A percentile compares a stretch with the other conserved stretches of the same genome.
Conservation (phyloP, 2,888 invertebrate species). For the Eupithecia pulchellata region DNA sequence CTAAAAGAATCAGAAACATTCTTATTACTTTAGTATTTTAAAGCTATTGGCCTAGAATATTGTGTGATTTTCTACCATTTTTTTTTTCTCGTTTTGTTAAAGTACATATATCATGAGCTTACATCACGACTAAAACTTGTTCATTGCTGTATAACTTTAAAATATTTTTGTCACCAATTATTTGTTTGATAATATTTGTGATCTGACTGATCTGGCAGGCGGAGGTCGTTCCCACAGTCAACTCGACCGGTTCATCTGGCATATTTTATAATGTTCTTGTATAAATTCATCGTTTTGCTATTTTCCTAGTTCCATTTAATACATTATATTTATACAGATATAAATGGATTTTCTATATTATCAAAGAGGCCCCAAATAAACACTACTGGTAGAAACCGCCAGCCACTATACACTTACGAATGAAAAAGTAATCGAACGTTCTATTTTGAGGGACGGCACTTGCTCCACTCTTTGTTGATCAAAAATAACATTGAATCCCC, state of each 20-base stretch:
- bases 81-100: neutral
- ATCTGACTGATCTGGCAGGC: neutral
- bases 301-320: neutral
- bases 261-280: neutral
- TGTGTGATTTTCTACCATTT: neutral
- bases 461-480: constrained; percentile 71
- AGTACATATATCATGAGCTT: neutral
- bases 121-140: neutral
- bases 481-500: constrained; percentile 61
- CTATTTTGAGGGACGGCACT: constrained; percentile 69
- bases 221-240: neutral
- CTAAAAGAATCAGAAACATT: constrained; percentile 20
- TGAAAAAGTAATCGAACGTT: constrained; percentile 66
- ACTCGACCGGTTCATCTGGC: constrained; percentile 1
- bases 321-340: neutral
- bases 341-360: neutral
- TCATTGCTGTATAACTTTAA: neutral
- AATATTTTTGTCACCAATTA: neutral
- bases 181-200: neutral
- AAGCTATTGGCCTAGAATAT: constrained; percentile 2
- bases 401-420: constrained; percentile 60
- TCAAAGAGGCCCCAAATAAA: neutral
- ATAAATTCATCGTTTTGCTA: neutral
- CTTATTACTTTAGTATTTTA: constrained; percentile 16
- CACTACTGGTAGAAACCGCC: constrained; percentile 12